Conservation (phyloP, 2,113 vertebrate genomes). For the Cacatua alba region DNA sequence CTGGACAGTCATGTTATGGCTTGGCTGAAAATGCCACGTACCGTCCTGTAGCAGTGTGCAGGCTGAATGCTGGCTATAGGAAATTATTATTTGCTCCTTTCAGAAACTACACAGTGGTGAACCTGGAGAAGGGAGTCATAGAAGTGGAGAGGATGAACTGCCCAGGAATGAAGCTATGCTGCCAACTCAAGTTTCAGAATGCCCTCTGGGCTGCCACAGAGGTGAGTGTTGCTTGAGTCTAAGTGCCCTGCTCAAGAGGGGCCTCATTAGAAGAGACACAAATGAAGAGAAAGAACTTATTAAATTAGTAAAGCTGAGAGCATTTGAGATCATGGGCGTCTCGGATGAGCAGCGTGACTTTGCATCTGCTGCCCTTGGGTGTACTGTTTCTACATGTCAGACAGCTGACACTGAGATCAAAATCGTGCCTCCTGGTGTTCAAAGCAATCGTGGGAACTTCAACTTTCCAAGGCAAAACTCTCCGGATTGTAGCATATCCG, state of each 20-base stretch:
- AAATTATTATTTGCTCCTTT: background rate
- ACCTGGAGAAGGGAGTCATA: slow-evolving; percentile 88
- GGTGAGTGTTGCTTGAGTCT: slow-evolving; percentile 65
- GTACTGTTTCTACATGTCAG: background rate
- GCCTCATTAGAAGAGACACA: background rate
- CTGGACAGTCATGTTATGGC: background rate
- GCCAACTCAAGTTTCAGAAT: slow-evolving; percentile 89
- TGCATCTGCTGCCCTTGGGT: background rate
- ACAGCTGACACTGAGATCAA: background rate
- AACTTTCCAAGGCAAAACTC: background rate
- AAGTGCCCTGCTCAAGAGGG: background rate
- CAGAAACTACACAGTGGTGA: slow-evolving; percentile 95
- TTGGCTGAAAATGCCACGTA: background rate
- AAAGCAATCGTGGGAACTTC: background rate
- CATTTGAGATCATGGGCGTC: background rate
- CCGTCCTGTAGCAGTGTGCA: fast-evolving
- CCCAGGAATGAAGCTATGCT: slow-evolving; percentile 87
- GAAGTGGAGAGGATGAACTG: slow-evolving; percentile 91
- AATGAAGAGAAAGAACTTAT: background rate
- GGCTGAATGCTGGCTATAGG: background rate
- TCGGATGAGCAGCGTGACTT: background rate
- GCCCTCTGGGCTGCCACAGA: slow-evolving; percentile 92
- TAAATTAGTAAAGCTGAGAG: slow-evolving; percentile 15
- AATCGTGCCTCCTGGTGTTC: background rate
- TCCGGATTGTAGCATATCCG: background rate